Conservation (phyloP, 1,140 invertebrate species). For the Pachypsylla venusta region DNA sequence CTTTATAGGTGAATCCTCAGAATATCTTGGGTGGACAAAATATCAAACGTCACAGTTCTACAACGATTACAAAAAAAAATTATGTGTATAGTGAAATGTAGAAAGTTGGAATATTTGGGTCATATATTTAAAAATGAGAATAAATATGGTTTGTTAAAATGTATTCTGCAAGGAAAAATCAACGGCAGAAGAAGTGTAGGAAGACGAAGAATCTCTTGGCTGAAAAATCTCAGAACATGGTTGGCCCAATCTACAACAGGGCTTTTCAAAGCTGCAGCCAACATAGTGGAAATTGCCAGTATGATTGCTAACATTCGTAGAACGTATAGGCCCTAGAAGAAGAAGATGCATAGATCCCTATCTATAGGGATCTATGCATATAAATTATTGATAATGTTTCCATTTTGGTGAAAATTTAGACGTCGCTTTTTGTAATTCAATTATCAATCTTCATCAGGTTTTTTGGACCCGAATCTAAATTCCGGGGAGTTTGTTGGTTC, state of each 20-base stretch:
- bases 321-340: no score
- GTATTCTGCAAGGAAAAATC: not conserved
- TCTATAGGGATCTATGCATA: no score
- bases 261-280: not conserved
- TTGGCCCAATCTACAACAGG: no score
- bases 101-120: conserved; percentile 14
- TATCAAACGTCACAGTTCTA: conserved; percentile 10
- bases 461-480: no score
- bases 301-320: no score
- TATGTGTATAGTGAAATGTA: conserved; percentile 10
- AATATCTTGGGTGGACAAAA: conserved; percentile 5
- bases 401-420: no score
- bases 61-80: conserved; percentile 4
- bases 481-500: no score
- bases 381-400: no score
- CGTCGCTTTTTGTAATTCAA: no score
- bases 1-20: conserved; percentile 11
- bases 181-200: not conserved
- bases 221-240: not conserved
- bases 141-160: not conserved
- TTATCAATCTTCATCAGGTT: no score
- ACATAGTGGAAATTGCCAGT: not conserved
- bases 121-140: not conserved
- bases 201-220: no score
- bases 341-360: no score